phyloP scores from a whole-genome alignment of 2,888 invertebrate species.

The Agriopis aurantiaria region DNA sequence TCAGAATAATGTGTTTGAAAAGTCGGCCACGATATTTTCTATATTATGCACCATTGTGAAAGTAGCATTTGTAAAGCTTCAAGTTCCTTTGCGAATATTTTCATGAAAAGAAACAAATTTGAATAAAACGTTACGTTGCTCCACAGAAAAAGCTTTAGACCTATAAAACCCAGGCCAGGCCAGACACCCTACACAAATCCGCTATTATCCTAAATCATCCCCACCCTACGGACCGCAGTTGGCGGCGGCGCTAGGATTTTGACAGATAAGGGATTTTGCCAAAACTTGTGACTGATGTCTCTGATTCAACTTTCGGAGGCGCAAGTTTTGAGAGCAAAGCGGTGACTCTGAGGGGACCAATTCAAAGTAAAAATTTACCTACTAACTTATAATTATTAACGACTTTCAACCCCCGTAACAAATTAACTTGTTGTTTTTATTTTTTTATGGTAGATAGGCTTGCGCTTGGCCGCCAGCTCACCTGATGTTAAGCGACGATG shows the following conservation, averaged over 20 bases:
- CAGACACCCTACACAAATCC: conserved; percentile 25
- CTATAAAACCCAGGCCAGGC: conserved; percentile 8
- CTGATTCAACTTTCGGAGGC: conserved; percentile 56
- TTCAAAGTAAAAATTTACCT: neutral
- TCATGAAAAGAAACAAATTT: neutral
- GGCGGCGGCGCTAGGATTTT: conserved; percentile 72
- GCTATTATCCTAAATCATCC: conserved; percentile 45
- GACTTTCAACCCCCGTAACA: no score
- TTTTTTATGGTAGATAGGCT: no score
- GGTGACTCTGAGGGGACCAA: conserved; percentile 7
- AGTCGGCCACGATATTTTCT: no score
- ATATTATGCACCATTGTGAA: no score
- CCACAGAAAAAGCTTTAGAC: neutral
- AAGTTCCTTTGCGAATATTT: no score
- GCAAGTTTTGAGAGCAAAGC: conserved; percentile 43
- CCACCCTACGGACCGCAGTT: conserved; percentile 62
- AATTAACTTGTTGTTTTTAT: no score
- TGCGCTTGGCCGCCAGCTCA: no score
- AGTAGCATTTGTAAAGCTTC: no score
- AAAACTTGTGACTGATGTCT: conserved; percentile 79
- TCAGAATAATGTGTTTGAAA: no score
- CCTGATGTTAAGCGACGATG: no score
- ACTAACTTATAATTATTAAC: neutral
- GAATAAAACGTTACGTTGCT: conserved; percentile 5
- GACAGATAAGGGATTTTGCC: conserved; percentile 80